Evolutionary conservation across 2,113 vertebrate species (phyloP), one percentile per base, ranked within the genome.

Genomic region (Solea senegalensis): DNA sequence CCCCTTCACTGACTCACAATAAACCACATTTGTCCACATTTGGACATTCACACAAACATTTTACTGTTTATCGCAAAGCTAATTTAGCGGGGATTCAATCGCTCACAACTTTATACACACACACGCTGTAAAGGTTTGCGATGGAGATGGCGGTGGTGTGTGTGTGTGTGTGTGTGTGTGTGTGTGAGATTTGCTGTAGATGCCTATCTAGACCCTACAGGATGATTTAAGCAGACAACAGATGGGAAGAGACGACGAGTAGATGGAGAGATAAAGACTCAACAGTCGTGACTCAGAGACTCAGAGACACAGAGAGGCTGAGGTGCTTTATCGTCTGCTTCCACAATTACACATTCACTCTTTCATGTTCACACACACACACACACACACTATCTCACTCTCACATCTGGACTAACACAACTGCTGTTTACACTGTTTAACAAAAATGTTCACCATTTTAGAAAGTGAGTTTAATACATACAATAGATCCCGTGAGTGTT

Each of bases 171-270:
- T 43, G 60, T 57, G 61, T 59, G 67, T 61, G 56, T 57, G 63
- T 45, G 43, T 48, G 64, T 58, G 46, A 81, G 76, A 84, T 65
- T 52, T 14, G 10, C n/a, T 58, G 5, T 44, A 77, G 90, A 91
- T 92, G 53, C 48, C 67, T 88, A 91, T 91, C 90, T 87, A 63
- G 83, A 82, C 77, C 80, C 66, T 75, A 83, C 78, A 76, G 72
- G 82, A 74, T 16, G 76, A 81, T 68, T 56, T 74, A 45, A 58
- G 63, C 75, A 87, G 83, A 83, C 72, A 68, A 39, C 63, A 82
- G 63, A 85, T 68, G 59, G 52, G 55, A 65, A 48, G 61, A 65
- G 55, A 52, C 55, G 39, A 65, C 9, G 45, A 10, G 9, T 49
- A 77, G 67, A 69, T 11, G 63, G 55, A 41, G 8, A 56, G 53